Evolutionary conservation across 2,797 vertebrate species (phyloP).

Genomic region (Vipera ursinii): DNA sequence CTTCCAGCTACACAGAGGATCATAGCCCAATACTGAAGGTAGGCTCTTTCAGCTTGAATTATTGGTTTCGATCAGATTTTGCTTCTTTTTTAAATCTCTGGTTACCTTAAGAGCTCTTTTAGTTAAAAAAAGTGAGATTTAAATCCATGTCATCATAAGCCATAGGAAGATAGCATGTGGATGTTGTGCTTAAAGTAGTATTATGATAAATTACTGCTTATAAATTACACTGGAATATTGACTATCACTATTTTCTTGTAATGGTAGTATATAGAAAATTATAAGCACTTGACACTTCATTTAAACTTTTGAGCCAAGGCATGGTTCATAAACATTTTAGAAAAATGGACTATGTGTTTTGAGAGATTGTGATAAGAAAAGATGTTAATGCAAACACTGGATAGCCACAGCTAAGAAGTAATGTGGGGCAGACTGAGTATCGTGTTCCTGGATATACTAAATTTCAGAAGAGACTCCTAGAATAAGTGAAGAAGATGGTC

Average conservation of each 20-base stretch:
- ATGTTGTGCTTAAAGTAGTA: neutral
- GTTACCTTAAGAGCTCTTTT: neutral
- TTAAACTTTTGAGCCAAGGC: neutral
- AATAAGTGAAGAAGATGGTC: neutral
- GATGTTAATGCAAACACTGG: neutral
- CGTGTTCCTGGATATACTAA: neutral
- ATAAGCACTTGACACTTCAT: neutral
- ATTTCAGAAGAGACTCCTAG: neutral
- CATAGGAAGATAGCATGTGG: neutral
- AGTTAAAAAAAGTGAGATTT: neutral
- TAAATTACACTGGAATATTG: neutral
- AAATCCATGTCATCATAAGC: neutral
- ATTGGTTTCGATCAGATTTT: neutral
- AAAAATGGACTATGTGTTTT: neutral
- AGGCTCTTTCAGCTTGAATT: neutral
- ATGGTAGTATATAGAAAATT: neutral
- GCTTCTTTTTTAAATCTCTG: neutral
- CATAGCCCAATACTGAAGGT: neutral
- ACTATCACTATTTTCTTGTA: neutral
- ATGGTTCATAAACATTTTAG: neutral
- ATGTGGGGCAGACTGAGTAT: neutral
- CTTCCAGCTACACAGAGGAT: neutral
- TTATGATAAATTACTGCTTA: neutral
- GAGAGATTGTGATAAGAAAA: neutral
- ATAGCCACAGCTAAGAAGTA: neutral